Conservation (phyloP, 2,113 vertebrate species). For the Austrofundulus limnaeus region DNA sequence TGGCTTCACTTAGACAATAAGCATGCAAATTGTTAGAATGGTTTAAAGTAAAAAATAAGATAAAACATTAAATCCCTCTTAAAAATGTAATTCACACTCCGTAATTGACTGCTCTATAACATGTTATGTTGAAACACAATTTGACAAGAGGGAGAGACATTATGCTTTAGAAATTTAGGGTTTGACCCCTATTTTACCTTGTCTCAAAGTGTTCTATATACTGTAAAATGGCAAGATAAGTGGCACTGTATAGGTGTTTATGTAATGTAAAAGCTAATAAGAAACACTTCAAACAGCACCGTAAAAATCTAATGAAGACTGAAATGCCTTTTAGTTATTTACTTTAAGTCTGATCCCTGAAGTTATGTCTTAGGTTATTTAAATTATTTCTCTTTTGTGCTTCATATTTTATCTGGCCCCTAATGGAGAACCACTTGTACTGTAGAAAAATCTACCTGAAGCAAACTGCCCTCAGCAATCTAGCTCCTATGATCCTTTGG, state of each 20-base stretch:
- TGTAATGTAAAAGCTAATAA: no score
- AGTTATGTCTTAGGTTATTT: no score
- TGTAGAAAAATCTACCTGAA: neutral
- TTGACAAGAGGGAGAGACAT: neutral
- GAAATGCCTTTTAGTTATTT: neutral
- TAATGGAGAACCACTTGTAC: neutral
- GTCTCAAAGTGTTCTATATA: neutral
- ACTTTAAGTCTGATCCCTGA: neutral
- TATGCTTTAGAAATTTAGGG: neutral
- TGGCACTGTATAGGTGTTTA: neutral
- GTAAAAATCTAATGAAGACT: neutral
- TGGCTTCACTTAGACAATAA: neutral
- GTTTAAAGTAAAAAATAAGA: neutral
- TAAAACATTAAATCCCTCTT: slow-evolving; percentile 12
- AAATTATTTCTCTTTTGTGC: neutral
- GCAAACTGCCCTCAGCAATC: neutral
- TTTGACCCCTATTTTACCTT: neutral
- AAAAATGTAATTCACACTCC: slow-evolving; percentile 14
- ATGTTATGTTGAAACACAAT: neutral
- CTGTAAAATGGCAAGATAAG: neutral
- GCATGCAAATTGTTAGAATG: neutral
- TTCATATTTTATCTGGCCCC: neutral
- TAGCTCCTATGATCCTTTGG: no score
- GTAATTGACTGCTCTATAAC: neutral
- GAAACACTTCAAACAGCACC: neutral